Base-by-base conservation (phyloP, 2,797 vertebrate genomes). In the Sebastiscus albofasciatus region DNA sequence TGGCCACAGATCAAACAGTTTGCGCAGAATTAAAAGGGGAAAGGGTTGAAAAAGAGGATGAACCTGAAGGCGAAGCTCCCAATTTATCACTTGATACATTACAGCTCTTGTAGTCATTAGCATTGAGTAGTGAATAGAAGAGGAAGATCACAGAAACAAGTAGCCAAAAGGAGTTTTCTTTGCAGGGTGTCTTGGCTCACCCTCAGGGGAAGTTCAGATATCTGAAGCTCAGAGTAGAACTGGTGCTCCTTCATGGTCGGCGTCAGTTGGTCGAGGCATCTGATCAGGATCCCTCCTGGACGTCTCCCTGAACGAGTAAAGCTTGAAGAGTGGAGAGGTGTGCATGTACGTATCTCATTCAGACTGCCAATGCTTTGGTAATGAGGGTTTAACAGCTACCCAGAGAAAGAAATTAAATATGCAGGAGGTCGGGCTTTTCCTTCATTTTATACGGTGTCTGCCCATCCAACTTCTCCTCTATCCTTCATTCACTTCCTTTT, bases 341-440 rank as follows among this genome's bases (percentile, higher is more conserved):
- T 70, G 55, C 33, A 42, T 5, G 8, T 24, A 5, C 14, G 33
- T 24, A 11, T 75, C 62, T 49, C 14, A 36, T 42, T 75, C 52
- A 55, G 70, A 26, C 58, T 36, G 42, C 39, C 62, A 75, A 10
- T 55, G 39, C 64, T 69, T 36, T 66, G 24, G 68, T 69, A 69
- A 83, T 72, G 22, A 65, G 60, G 55, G 42, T 66, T 72, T 39
- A 84, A 74, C 31, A 59, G 20, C 29, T 36, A 56, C n/a, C 59
- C 36, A 59, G 54, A 61, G 22, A 80, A 77, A 65, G 5, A 66
- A 36, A 67, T 87, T 22, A 46, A 82, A 77, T 77, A 85, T 80
- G 62, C 64, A 78, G 29, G 16, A 79, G 75, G 33, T 71, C 33
- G 11, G 29, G 10, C 6, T 64, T 60, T 52, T 55, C 20, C 61